A percentile compares a stretch with the other conserved stretches of the same genome.
These are phyloP conservation scores for Tyrannus savana DNA, from an alignment of 2,113 vertebrate species.

Conservation along the genomic window DNA sequence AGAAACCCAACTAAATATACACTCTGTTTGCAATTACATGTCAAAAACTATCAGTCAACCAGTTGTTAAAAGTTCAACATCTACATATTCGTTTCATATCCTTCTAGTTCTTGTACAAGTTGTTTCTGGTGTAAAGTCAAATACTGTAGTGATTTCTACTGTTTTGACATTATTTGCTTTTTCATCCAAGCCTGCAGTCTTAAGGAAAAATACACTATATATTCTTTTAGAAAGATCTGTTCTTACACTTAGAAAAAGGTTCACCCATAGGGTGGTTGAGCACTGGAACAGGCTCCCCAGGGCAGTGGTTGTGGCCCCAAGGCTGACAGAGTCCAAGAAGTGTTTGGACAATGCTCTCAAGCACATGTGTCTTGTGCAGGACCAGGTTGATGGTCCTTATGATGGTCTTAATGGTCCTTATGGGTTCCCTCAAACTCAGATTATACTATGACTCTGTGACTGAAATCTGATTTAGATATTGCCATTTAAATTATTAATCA, in stretches of 20 bases:
- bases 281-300: background rate
- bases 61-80: constrained; percentile 40
- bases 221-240: background rate
- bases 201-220: background rate
- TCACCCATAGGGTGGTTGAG: background rate
- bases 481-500: background rate
- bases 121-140: constrained; percentile 13
- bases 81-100: background rate
- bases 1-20: constrained; percentile 27
- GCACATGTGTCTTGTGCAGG: background rate
- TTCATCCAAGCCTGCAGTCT: background rate
- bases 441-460: too few relatives aligned
- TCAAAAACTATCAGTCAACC: constrained; percentile 33
- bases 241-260: background rate
- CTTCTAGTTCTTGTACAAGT: background rate
- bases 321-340: background rate
- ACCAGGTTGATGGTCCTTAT: background rate
- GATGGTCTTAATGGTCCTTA: too few relatives aligned
- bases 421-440: background rate
- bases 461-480: background rate
- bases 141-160: background rate
- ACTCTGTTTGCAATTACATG: background rate
- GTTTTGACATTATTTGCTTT: constrained; percentile 13
- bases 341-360: background rate
- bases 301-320: background rate